Base-by-base conservation (phyloP, 2,113 vertebrate genomes). In the Lontra canadensis region DNA sequence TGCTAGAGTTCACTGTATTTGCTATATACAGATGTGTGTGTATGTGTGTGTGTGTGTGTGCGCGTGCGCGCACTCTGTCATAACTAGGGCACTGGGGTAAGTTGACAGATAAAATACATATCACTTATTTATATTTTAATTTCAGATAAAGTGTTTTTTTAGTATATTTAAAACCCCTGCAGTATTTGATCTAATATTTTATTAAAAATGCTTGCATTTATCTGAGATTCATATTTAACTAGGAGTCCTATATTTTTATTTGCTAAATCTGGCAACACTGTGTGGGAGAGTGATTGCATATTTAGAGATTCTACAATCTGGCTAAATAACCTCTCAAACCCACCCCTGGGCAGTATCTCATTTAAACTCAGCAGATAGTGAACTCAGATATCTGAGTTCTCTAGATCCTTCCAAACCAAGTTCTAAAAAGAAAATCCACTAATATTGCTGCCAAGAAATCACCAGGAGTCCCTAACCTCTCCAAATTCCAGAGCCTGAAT, bases 151-250 rank as follows among this genome's bases (percentile, higher is more conserved):
- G 42, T 85, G 17, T 49, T 84, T 74, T 69, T 63, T 69, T 78
- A 90, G 31, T 52, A 17, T 76, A 61, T 47, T 1, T 20, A 36
- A 92, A 80, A n/a, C 6, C 67, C 9, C 34, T 84, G 25, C 8
- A 92, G 57, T 89, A 88, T 65, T 76, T 94, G 34, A 11, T 36
- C 49, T 79, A 74, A 65, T 31, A 65, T 69, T 88, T 85, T 65
- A 44, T 23, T 78, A 97, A 83, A 57, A 29, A 39, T 44, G 7
- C n/a, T 39, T 49, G 7, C 42, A 29, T 65, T 65, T 44, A 85
- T 76, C 52, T 55, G 49, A 92, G 25, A 95, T 89, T 88, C 76
- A 90, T 78, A 88, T 90, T 94, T 94, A 97, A 86, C 44, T 71
- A 6, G 14, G 10, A 63, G 6, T 61, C 18, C 52, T 93, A 3